Conservation (phyloP, 2,113 vertebrate genomes). For the Lontra canadensis region DNA sequence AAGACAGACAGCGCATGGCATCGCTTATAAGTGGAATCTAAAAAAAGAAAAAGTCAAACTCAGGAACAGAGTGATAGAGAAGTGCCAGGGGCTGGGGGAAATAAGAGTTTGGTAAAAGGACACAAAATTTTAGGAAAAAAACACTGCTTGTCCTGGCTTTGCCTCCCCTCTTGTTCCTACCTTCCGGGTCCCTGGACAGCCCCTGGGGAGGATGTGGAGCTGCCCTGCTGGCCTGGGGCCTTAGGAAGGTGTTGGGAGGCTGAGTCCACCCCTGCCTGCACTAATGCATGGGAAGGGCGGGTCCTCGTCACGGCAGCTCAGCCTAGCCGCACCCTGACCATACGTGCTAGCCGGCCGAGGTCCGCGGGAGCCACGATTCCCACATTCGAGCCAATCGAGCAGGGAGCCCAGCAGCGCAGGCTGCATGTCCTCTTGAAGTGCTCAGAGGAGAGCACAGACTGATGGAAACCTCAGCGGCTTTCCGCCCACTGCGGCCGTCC, state of each 20-base stretch:
- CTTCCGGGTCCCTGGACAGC: neutral
- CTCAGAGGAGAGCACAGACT: fast-evolving
- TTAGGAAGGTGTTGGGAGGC: neutral
- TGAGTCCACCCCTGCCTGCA: neutral
- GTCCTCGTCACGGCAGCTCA: neutral
- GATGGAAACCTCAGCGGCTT: neutral
- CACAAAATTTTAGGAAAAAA: neutral
- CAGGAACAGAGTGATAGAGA: neutral
- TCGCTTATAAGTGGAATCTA: neutral
- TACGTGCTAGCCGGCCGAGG: neutral
- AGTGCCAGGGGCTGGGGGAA: too few relatives aligned
- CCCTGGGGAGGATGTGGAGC: neutral
- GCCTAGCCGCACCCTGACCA: neutral
- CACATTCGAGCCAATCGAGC: neutral
- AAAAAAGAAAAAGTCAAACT: neutral
- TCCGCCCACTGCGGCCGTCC: neutral
- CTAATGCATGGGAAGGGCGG: neutral
- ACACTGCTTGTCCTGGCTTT: neutral
- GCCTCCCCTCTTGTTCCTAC: neutral
- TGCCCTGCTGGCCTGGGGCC: neutral
- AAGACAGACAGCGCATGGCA: neutral
- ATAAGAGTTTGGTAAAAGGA: neutral
- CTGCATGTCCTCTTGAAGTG: neutral
- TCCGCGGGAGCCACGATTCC: too few relatives aligned
- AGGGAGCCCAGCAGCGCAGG: too few relatives aligned